phyloP scores from a whole-genome alignment of 1,140 invertebrate genomes.

The Leptinotarsa undecemlineata region DNA sequence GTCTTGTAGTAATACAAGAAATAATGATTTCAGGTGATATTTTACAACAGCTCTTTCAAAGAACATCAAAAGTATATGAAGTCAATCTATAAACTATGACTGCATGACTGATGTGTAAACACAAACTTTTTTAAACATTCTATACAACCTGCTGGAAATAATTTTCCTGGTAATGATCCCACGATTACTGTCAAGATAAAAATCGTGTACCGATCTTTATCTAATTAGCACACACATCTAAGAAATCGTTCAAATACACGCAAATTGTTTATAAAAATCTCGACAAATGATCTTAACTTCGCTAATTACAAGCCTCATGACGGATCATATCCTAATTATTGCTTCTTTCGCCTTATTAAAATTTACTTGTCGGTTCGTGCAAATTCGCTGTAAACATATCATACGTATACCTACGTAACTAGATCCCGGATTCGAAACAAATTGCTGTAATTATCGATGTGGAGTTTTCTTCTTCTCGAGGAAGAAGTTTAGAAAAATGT shows the following conservation, averaged over 20 bases:
- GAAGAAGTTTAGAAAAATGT: not conserved
- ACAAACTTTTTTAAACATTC: too few relatives aligned
- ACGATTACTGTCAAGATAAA: not conserved
- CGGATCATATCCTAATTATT: slow-evolving; percentile 1
- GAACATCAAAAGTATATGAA: too few relatives aligned
- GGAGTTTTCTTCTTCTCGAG: not conserved
- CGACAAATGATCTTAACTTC: slow-evolving; percentile 1
- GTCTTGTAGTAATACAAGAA: too few relatives aligned
- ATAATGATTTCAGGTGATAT: too few relatives aligned
- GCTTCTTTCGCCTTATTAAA: slow-evolving; percentile 2
- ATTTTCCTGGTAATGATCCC: not conserved
- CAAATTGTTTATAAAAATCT: slow-evolving; percentile 4
- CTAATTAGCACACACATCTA: not conserved
- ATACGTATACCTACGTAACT: not conserved
- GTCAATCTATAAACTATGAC: too few relatives aligned
- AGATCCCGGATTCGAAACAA: slow-evolving; percentile 4
- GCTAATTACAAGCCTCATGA: not conserved
- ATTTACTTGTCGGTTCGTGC: not conserved
- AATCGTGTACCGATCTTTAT: not conserved
- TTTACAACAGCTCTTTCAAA: too few relatives aligned
- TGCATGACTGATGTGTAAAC: too few relatives aligned
- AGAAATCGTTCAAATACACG: not conserved
- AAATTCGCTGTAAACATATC: not conserved
- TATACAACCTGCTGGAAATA: not conserved
- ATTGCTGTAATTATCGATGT: slow-evolving; percentile 22